Evolutionary conservation across 2,113 vertebrate species (phyloP).

Genomic region (Paradoxurus hermaphroditus): DNA sequence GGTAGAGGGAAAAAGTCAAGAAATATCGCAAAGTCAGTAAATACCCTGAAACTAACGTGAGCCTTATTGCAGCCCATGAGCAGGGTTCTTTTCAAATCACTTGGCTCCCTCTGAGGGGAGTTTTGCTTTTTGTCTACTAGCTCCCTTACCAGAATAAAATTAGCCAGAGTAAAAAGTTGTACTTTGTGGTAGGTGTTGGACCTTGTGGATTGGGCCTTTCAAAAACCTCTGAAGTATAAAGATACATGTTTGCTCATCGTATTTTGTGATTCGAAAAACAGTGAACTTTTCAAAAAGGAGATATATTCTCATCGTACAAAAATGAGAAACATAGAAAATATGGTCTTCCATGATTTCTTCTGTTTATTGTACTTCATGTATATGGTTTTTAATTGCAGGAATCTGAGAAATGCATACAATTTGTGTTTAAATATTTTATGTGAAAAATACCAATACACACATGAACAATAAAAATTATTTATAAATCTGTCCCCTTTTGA

Average conservation of each 20-base stretch:
- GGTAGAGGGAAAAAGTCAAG: neutral
- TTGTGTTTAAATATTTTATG: conserved; percentile 13
- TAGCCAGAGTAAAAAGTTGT: neutral
- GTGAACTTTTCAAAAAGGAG: neutral
- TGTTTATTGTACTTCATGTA: neutral
- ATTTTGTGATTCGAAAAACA: conserved; percentile 31
- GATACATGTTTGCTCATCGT: neutral
- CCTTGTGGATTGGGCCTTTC: neutral
- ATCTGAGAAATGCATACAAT: neutral
- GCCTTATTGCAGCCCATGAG: neutral
- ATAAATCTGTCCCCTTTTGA: neutral
- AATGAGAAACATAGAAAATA: neutral
- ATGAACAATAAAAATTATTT: neutral
- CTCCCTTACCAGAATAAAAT: neutral
- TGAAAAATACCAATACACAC: neutral
- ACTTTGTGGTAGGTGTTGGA: neutral
- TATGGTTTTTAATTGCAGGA: conserved; percentile 7
- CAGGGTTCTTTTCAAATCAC: neutral
- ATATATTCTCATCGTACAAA: neutral
- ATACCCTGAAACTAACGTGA: neutral
- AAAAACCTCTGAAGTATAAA: neutral
- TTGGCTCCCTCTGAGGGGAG: neutral
- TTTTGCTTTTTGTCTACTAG: neutral
- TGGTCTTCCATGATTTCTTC: neutral
- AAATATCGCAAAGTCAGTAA: neutral